Conservation (phyloP, 2,113 vertebrate species). For the Epinephelus moara region DNA sequence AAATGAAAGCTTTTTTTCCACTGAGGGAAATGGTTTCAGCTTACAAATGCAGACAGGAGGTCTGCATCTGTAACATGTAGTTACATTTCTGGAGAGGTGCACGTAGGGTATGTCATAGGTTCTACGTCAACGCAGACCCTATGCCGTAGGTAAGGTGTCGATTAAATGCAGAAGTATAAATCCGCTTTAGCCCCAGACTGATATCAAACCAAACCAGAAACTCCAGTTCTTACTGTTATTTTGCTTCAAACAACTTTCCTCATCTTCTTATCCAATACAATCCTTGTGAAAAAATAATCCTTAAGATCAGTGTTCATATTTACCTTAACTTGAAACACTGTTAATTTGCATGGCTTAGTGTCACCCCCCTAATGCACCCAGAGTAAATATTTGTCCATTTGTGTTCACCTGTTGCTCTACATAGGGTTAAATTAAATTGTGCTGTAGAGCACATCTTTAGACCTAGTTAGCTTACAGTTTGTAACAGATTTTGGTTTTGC, state of each 20-base stretch:
- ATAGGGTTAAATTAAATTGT: slow-evolving; percentile 5
- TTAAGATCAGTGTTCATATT: neutral
- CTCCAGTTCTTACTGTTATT: neutral
- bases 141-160: too few relatives aligned
- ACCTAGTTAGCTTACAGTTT: neutral
- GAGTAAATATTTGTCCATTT: neutral
- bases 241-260: slow-evolving; percentile 6
- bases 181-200: too few relatives aligned
- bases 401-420: neutral
- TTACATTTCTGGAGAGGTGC: too few relatives aligned
- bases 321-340: neutral
- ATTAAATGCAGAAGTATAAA: too few relatives aligned
- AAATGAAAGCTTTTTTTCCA: too few relatives aligned
- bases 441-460: neutral
- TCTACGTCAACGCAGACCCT: too few relatives aligned
- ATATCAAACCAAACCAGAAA: neutral
- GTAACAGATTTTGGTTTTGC: neutral
- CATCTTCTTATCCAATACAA: neutral
- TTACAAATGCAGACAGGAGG: too few relatives aligned
- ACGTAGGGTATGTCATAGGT: too few relatives aligned
- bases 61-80: too few relatives aligned
- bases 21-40: too few relatives aligned
- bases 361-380: neutral
- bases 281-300: neutral
- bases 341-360: too few relatives aligned